Conservation (phyloP, 2,113 vertebrate species). For the Thryonomys swinderianus region DNA sequence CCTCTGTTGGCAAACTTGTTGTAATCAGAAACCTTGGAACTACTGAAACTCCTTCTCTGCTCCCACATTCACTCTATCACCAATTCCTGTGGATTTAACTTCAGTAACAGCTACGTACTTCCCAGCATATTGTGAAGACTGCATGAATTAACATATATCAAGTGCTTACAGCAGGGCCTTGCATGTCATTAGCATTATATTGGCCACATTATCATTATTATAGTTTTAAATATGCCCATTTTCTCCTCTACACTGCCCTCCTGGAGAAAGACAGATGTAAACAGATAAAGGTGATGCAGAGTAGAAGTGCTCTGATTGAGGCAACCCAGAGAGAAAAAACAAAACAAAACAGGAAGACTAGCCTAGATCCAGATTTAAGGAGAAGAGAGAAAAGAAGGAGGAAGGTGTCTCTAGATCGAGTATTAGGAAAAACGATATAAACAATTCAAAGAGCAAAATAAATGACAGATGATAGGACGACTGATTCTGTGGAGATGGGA, state of each 20-base stretch:
- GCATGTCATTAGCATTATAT: neutral
- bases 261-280: constrained; percentile 2
- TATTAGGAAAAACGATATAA: neutral
- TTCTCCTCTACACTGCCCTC: neutral
- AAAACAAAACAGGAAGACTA: neutral
- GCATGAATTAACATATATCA: neutral
- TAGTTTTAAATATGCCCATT: neutral
- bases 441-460: neutral
- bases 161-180: neutral
- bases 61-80: neutral
- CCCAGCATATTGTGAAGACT: neutral
- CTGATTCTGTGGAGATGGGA: neutral
- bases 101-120: constrained; percentile 19
- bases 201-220: neutral
- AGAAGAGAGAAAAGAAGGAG: neutral
- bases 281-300: neutral
- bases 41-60: constrained; percentile 23
- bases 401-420: neutral
- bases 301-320: neutral
- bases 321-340: neutral
- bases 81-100: neutral
- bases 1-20: neutral
- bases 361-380: constrained; percentile 21
- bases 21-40: constrained; percentile 8
- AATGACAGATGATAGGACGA: neutral